Evolutionary conservation across 64 coral and sea anemone genomes (phyloP).

Genomic region (Actinia tenebrosa): DNA sequence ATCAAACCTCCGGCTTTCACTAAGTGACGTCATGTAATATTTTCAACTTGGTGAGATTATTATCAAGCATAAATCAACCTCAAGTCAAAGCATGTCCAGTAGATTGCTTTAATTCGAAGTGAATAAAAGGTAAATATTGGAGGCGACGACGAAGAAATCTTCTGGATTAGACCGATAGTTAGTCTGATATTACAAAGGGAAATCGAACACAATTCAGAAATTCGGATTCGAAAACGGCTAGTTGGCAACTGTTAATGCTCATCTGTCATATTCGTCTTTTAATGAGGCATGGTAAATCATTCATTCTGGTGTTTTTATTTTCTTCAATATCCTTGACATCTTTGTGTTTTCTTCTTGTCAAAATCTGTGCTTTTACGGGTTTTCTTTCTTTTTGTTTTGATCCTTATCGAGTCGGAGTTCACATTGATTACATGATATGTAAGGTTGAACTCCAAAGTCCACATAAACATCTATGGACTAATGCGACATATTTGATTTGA

Average conservation of each 20-base stretch:
- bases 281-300: neutral
- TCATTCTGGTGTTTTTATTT: neutral
- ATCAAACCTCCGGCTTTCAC: neutral
- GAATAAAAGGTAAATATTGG: constrained; percentile 1
- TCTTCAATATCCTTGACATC: neutral
- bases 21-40: neutral
- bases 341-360: neutral
- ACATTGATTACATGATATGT: neutral
- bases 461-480: neutral
- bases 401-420: neutral
- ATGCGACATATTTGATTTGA: neutral
- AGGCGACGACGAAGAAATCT: neutral
- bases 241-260: neutral
- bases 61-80: neutral
- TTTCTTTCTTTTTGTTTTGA: neutral
- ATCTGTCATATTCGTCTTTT: neutral
- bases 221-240: neutral
- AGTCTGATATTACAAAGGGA: neutral
- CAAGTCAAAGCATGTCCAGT: neutral
- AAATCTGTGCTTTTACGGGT: neutral
- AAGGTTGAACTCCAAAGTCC: neutral
- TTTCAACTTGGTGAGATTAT: neutral
- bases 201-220: neutral
- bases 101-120: neutral
- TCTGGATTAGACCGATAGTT: neutral